Evolutionary conservation across 2,888 invertebrate genomes (phyloP).

Genomic region (Selenia dentaria): DNA sequence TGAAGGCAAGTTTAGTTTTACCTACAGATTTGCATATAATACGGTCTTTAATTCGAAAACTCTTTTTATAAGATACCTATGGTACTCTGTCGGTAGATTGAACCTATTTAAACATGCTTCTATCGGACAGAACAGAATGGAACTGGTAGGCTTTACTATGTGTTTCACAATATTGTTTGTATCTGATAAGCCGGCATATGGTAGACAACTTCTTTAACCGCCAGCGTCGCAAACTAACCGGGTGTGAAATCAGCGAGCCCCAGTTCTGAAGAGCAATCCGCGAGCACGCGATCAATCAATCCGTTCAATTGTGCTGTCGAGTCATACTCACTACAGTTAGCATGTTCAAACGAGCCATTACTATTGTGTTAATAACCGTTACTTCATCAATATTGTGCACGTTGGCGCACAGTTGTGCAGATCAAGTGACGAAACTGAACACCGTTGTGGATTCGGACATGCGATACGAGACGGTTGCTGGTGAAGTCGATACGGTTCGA

Average conservation of each 20-base stretch:
- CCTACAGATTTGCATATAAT: too few relatives aligned
- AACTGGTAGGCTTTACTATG: neutral
- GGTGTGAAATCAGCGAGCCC: slow-evolving; percentile 10
- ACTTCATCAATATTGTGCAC: neutral
- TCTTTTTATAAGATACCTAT: too few relatives aligned
- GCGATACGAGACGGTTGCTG: slow-evolving; percentile 16
- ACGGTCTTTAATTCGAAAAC: too few relatives aligned
- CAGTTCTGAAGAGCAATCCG: slow-evolving; percentile 17
- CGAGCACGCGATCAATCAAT: slow-evolving; percentile 24
- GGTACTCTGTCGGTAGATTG: too few relatives aligned
- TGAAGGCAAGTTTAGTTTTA: too few relatives aligned
- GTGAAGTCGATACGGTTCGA: slow-evolving; percentile 3
- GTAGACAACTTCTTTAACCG: too few relatives aligned
- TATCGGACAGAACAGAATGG: too few relatives aligned
- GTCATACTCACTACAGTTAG: slow-evolving; percentile 4
- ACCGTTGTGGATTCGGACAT: slow-evolving; percentile 9
- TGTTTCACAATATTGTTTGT: too few relatives aligned
- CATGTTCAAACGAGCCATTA: slow-evolving; percentile 4
- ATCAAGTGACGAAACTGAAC: slow-evolving; percentile 7
- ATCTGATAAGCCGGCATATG: neutral
- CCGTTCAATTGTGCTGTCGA: slow-evolving; percentile 11
- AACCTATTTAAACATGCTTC: too few relatives aligned
- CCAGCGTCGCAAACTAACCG: too few relatives aligned
- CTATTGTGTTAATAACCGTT: slow-evolving; percentile 1
- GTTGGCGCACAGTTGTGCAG: slow-evolving; percentile 3